These are phyloP conservation scores for Crossocerus cetratus DNA, from an alignment of 2,888 invertebrate genomes.

Conservation along the genomic window DNA sequence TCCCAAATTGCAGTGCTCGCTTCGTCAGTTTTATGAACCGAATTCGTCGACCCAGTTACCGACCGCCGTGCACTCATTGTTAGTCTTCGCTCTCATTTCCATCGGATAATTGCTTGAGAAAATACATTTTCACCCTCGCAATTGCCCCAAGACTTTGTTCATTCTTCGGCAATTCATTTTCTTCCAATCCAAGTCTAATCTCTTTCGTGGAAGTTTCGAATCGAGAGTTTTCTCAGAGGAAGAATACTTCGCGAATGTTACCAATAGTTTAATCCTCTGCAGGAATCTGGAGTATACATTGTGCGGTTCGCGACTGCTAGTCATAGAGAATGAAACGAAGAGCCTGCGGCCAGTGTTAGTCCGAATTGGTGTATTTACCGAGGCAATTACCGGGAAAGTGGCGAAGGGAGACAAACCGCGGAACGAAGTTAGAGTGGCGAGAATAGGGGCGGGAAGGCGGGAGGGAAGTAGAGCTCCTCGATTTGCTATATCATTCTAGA, in stretches of 20 bases:
- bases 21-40: slow-evolving; percentile 1
- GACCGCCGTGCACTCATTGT: too few relatives aligned
- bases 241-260: too few relatives aligned
- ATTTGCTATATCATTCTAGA: slow-evolving; percentile 11
- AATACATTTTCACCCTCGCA: neutral
- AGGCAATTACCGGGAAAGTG: slow-evolving; percentile 50
- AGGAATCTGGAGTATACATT: too few relatives aligned
- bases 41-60: neutral
- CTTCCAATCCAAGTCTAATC: too few relatives aligned
- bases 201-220: too few relatives aligned
- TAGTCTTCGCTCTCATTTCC: too few relatives aligned
- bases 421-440: neutral
- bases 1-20: neutral
- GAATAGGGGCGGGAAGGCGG: too few relatives aligned
- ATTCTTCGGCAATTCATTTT: too few relatives aligned
- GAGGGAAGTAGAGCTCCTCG: neutral
- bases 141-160: too few relatives aligned
- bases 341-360: slow-evolving; percentile 20
- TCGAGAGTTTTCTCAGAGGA: too few relatives aligned
- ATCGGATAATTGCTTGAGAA: neutral
- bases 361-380: slow-evolving; percentile 49
- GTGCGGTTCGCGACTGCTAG: slow-evolving; percentile 20
- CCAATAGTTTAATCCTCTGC: too few relatives aligned
- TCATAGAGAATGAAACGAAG: slow-evolving; percentile 25
- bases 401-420: neutral